A percentile compares a stretch with the other conserved stretches of the same genome.
Evolutionary conservation across 2,888 invertebrate species (phyloP).

Genomic region (Polylopha cassiicola): DNA sequence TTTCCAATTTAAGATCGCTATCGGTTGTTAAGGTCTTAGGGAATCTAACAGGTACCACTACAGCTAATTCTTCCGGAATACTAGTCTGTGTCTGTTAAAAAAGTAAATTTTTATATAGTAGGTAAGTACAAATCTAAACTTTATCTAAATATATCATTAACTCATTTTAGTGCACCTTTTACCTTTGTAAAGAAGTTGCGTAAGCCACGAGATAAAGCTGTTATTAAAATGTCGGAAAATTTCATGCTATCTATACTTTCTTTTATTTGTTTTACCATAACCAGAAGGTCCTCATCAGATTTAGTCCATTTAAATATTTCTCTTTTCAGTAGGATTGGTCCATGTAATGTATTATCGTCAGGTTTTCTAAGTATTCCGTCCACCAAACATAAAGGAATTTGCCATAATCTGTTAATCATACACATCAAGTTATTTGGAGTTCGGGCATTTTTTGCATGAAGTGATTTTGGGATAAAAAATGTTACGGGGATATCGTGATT

Average conservation of each 20-base stretch:
- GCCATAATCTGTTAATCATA: slow-evolving; percentile 38
- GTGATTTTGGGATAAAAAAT: slow-evolving; percentile 33
- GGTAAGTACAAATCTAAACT: slow-evolving; percentile 7
- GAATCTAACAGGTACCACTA: slow-evolving; percentile 48
- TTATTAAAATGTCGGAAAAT: slow-evolving; percentile 66
- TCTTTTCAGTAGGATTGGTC: slow-evolving; percentile 54
- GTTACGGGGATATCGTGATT: slow-evolving; percentile 29
- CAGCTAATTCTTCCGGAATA: slow-evolving; percentile 47
- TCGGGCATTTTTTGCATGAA: slow-evolving; percentile 23
- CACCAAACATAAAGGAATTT: slow-evolving; percentile 42
- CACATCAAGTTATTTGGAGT: slow-evolving; percentile 31
- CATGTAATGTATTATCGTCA: slow-evolving; percentile 64
- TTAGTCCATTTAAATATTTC: slow-evolving; percentile 60
- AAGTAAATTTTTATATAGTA: slow-evolving; percentile 23
- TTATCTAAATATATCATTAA: not conserved
- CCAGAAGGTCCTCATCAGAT: slow-evolving; percentile 49
- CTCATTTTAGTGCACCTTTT: slow-evolving; percentile 23
- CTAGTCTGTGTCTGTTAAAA: slow-evolving; percentile 37
- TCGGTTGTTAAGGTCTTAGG: slow-evolving; percentile 28
- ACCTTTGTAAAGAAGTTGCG: slow-evolving; percentile 59
- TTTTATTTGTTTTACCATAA: slow-evolving; percentile 52
- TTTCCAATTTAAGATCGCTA: slow-evolving; percentile 43
- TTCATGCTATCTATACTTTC: slow-evolving; percentile 40
- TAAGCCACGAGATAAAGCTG: slow-evolving; percentile 66
- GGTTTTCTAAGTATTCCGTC: slow-evolving; percentile 42